Evolutionary conservation across 2,888 invertebrate species (phyloP).

Genomic region (Lepidochrysops patricia): DNA sequence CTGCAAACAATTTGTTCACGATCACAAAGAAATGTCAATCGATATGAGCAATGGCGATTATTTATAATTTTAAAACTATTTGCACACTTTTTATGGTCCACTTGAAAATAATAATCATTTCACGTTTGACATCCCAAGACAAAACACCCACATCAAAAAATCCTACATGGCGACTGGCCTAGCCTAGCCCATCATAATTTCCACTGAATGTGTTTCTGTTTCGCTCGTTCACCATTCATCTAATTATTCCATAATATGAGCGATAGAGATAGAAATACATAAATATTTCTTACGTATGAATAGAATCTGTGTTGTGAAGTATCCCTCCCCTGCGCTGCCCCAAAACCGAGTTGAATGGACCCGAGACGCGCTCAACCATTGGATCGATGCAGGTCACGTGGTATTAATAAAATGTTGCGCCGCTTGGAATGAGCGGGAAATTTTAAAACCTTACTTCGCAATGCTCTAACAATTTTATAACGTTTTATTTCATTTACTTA

Average conservation of each 20-base stretch:
- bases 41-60: constrained; percentile 41
- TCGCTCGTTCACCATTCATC: constrained; percentile 70
- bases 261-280: constrained; percentile 56
- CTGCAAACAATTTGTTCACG: constrained; percentile 38
- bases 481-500: too few species aligned
- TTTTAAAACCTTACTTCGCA: constrained; percentile 11
- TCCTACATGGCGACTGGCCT: constrained; percentile 68
- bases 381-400: constrained; percentile 74
- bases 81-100: constrained; percentile 58
- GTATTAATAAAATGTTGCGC: constrained; percentile 55
- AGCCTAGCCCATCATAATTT: constrained; percentile 67
- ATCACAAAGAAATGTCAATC: constrained; percentile 50
- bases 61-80: constrained; percentile 44
- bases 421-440: constrained; percentile 39
- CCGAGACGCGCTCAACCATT: constrained; percentile 73
- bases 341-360: constrained; percentile 73
- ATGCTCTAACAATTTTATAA: background rate
- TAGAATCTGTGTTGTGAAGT: constrained; percentile 69
- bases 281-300: constrained; percentile 71
- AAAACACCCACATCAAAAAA: constrained; percentile 72
- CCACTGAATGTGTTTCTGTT: constrained; percentile 67
- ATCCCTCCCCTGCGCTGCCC: constrained; percentile 50
- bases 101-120: constrained; percentile 70
- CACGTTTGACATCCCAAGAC: constrained; percentile 70
- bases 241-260: constrained; percentile 66